Evolutionary conservation across 1,140 invertebrate species (phyloP), one percentile per base, ranked within the genome.

Genomic region (Drosophila serrata): DNA sequence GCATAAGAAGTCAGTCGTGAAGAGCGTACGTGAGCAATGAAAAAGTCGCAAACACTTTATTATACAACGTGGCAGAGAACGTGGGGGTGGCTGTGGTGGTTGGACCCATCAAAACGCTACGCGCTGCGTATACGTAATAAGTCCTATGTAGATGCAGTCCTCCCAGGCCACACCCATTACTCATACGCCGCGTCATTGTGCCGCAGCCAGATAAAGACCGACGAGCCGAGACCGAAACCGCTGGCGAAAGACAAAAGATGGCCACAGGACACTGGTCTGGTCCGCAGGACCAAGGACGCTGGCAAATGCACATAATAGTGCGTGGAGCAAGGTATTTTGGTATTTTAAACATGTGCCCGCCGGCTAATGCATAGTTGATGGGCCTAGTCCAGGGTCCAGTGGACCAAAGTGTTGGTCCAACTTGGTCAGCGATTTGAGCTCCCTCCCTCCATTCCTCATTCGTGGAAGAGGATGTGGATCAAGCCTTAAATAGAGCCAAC

Each of bases 1-100:
- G 84, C 84, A 88, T 84, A 87, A 88, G 84, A 87, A 87, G 84
- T 81, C 81, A 85, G 78, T 90, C 85, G 81, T 90, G 85, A 81
- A 84, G 75, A 85, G 78, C 85, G 85, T 90, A 90, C 85, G 85
- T 90, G 85, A 90, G 85, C 85, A 90, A 90, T 90, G 85, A 90
- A 90, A 90, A 90, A 90, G 86, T 90, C 85, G 85, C 85, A 90
- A 90, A 90, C 85, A 90, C 85, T 90, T 90, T 90, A 90, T 90
- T 90, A 90, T 90, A 90, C 51, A 55, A 55, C 69, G 76, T 62
- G 67, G 62, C 61, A 43, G 8, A 27, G 60, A 49, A 45, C 19
- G 55, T 22, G 19, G 19, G 13, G 33, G n/a, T 5, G 31, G 46
- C 35, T 0, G 31, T 45, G 33, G 17, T 22, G 27, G 17, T 15